A percentile compares a stretch with the other conserved stretches of the same genome.
Conservation (phyloP, 2,113 vertebrate genomes). For the Sebastes fasciatus region DNA sequence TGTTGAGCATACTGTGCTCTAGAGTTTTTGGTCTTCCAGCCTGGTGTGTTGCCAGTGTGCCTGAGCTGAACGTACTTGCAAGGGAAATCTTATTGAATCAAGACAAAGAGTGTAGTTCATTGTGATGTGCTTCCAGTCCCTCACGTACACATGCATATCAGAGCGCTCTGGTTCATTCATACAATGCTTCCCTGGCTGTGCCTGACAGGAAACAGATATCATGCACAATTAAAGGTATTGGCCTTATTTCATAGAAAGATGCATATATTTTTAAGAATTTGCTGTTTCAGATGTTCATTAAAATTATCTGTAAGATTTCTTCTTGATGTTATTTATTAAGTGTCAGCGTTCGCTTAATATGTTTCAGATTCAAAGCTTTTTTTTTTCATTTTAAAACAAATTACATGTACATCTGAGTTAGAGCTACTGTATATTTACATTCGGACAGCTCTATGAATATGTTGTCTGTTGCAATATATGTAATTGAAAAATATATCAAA, state of each 20-base stretch:
- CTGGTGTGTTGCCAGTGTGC: slow-evolving; percentile 42
- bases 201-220: slow-evolving; percentile 32
- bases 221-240: slow-evolving; percentile 54
- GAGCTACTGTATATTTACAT: neutral
- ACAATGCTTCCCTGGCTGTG: slow-evolving; percentile 34
- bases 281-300: slow-evolving; percentile 65
- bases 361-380: neutral
- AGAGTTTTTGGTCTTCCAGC: slow-evolving; percentile 39
- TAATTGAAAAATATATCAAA: neutral
- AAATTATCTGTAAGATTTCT: slow-evolving; percentile 53
- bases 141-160: slow-evolving; percentile 28
- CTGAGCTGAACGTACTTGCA: slow-evolving; percentile 38
- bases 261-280: slow-evolving; percentile 69
- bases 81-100: slow-evolving; percentile 31
- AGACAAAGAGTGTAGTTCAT: slow-evolving; percentile 25
- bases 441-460: neutral
- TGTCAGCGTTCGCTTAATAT: neutral
- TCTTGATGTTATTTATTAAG: slow-evolving; percentile 52
- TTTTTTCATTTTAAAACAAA: slow-evolving; percentile 1
- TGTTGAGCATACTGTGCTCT: neutral
- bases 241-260: slow-evolving; percentile 65
- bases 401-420: neutral
- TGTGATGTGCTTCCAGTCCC: slow-evolving; percentile 23
- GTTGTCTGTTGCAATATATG: neutral
- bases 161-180: slow-evolving; percentile 38